Evolutionary conservation across 1,140 invertebrate species (phyloP), one percentile per base, ranked within the genome.

Genomic region (Andrena cerasifolii): DNA sequence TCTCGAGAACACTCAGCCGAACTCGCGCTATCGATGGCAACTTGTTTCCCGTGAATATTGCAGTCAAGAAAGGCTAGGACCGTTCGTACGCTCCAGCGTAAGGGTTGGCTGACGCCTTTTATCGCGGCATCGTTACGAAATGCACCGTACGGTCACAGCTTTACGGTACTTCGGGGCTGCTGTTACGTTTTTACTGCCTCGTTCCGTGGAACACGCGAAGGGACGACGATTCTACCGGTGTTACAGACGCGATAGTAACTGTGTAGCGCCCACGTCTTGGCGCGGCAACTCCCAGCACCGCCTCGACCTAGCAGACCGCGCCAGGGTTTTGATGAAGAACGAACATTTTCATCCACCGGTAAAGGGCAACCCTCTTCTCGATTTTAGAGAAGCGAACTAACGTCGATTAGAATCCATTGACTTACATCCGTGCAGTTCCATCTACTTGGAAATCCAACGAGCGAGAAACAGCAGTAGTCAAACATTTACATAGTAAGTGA

Each of bases 121-220:
- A 90, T 92, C 89, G 87, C 80, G 72, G 81, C 79, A 89, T 89
- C 89, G 87, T 91, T 85, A 87, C 88, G 86, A 90, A 91, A 88
- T 91, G 90, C 88, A 89, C 86, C 89, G 90, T 90, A 92, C 90
- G 89, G 84, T 89, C 88, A 84, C 87, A 90, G 91, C 90, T 93
- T 93, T 93, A 93, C 89, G 91, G 91, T 88, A 92, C 92, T 93
- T 93, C 82, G 78, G 90, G 86, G 88, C 71, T 83, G 89, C 86
- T 89, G 90, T 93, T 92, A 93, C 90, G 88, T 91, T 93, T 93
- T 93, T 93, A 93, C 92, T 90, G 78, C 91, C 79, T 90, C 88
- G 88, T 89, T 91, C 80, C 83, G 83, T 86, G 36, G 90, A 89
- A 89, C 87, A 86, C 84, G 80, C 80, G 74, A 84, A 78, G 59